phyloP scores from a whole-genome alignment of 2,888 invertebrate species.

The Stramonita haemastoma region DNA sequence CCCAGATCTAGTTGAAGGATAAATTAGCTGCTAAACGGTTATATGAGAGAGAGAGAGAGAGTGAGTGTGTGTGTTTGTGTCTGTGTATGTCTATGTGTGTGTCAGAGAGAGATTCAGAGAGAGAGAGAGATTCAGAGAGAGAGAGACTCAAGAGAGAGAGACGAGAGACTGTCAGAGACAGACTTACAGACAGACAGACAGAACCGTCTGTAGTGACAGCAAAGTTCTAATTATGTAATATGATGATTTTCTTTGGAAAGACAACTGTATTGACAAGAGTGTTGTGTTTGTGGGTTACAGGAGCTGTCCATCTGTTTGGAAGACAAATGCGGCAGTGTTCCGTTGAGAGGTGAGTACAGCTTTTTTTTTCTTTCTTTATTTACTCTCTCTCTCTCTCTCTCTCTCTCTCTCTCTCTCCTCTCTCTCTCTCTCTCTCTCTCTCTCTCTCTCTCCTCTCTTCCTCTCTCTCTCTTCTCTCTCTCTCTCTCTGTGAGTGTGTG shows the following conservation, averaged over 20 bases:
- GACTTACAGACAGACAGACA: too few species aligned
- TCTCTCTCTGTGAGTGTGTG: too few species aligned
- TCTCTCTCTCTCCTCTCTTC: neutral
- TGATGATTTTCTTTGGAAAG: neutral
- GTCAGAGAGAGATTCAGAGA: neutral
- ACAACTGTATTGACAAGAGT: neutral
- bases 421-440: neutral
- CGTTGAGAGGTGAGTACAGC: slow-evolving; percentile 58
- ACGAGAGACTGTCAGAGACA: neutral
- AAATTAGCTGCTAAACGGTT: too few species aligned
- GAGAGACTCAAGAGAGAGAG: neutral
- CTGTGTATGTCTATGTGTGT: too few species aligned
- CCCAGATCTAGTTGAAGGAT: too few species aligned
- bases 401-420: too few species aligned
- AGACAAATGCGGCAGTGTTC: slow-evolving; percentile 57
- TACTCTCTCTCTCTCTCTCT: neutral
- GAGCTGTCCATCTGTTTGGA: slow-evolving; percentile 65
- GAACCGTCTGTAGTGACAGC: neutral
- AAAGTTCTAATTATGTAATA: neutral
- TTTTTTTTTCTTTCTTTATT: neutral
- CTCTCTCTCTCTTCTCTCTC: too few species aligned
- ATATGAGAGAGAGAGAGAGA: too few species aligned
- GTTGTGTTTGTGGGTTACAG: slow-evolving; percentile 49
- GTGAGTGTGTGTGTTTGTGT: too few species aligned
- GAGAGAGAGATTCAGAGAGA: neutral